Evolutionary conservation across 2,888 invertebrate genomes (phyloP).

Genomic region (Leptinotarsa haldemani): DNA sequence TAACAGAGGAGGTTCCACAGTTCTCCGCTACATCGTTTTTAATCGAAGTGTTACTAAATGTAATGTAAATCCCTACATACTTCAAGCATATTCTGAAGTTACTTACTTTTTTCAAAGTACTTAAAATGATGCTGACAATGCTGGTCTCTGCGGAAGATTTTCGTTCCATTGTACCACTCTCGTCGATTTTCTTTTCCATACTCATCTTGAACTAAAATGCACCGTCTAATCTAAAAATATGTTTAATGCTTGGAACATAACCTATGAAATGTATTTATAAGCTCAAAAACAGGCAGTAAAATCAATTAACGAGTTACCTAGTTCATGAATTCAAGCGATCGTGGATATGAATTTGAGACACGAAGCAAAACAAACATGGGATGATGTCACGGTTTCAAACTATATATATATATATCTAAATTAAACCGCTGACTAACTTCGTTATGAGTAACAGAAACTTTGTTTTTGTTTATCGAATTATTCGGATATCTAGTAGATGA

Average conservation of each 20-base stretch:
- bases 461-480: neutral
- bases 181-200: constrained; percentile 37
- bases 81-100: neutral
- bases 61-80: too few species aligned
- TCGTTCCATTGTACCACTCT: constrained; percentile 60
- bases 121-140: constrained; percentile 72
- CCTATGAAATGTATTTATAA: neutral
- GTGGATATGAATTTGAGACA: neutral
- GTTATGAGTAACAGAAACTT: neutral
- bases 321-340: neutral
- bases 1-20: neutral
- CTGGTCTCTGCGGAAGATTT: constrained; percentile 65
- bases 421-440: constrained; percentile 2
- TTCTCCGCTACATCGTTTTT: too few species aligned
- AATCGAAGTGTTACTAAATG: too few species aligned
- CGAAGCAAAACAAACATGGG: neutral
- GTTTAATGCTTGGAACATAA: constrained; percentile 4
- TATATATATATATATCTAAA: neutral
- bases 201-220: constrained; percentile 41
- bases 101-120: constrained; percentile 74
- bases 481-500: neutral
- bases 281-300: neutral
- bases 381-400: constrained; percentile 5
- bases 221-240: neutral
- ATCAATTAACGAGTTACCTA: neutral